These are phyloP conservation scores for Crotalus horridus DNA, from an alignment of 2,113 vertebrate genomes.

Conservation along the genomic window DNA sequence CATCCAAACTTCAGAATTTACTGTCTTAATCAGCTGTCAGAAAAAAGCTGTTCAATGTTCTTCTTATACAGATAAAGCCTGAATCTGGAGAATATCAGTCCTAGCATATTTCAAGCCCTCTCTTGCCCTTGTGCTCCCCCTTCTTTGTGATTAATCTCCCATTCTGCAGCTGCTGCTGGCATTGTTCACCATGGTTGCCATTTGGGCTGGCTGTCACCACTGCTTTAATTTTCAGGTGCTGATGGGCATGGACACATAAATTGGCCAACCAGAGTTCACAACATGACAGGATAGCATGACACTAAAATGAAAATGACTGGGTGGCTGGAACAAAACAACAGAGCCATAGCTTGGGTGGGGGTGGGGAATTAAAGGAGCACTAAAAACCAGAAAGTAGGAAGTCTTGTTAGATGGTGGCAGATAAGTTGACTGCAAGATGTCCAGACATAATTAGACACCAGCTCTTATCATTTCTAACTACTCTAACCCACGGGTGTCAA, in stretches of 20 bases:
- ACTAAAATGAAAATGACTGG: not conserved
- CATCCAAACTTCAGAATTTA: slow-evolving; percentile 7
- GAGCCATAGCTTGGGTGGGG: not conserved
- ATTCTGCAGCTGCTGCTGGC: not conserved
- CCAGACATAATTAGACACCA: not conserved
- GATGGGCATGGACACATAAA: not conserved
- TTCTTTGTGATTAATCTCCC: not conserved
- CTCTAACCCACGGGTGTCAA: not conserved
- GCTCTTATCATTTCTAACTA: not conserved
- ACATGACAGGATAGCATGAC: not conserved
- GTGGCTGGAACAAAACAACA: not conserved
- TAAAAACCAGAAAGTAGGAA: not conserved
- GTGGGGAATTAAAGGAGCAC: not conserved
- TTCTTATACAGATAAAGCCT: not conserved
- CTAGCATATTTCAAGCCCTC: not conserved
- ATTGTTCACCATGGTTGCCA: not conserved
- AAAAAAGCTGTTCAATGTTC: not conserved
- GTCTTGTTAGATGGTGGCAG: not conserved
- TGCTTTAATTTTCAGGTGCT: not conserved
- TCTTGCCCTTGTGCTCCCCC: not conserved
- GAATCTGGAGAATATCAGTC: not conserved
- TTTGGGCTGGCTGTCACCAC: not conserved
- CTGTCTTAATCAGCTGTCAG: slow-evolving; percentile 5
- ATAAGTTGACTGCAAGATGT: not conserved
- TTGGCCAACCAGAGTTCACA: not conserved